Evolutionary conservation across 2,888 invertebrate genomes (phyloP).

Genomic region (Platypus cylindrus): DNA sequence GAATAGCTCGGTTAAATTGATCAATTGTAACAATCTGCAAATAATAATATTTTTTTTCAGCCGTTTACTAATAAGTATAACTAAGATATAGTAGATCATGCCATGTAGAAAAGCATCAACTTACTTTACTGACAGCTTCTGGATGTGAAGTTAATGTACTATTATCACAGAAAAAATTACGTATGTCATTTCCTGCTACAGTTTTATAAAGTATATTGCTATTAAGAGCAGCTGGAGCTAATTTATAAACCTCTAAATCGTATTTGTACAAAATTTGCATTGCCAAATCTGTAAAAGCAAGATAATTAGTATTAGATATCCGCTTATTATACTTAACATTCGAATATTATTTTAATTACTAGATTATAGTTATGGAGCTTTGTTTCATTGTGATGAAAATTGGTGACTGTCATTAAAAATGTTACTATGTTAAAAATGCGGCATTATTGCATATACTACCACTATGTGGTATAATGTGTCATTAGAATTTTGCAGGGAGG

Average conservation of each 20-base stretch:
- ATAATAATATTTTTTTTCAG: not conserved
- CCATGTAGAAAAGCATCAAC: too few species aligned
- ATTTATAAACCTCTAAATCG: not conserved
- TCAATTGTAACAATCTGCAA: not conserved
- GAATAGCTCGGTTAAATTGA: constrained; percentile 2
- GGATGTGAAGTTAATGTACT: not conserved
- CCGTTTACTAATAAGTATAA: not conserved
- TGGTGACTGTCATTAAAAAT: too few species aligned
- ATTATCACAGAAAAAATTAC: not conserved
- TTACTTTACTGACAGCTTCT: not conserved
- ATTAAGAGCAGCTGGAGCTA: not conserved
- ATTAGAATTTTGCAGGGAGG: too few species aligned
- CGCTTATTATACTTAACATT: too few species aligned
- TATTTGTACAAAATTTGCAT: not conserved
- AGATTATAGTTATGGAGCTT: too few species aligned
- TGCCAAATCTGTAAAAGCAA: not conserved
- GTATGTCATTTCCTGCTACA: not conserved
- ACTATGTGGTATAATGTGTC: too few species aligned
- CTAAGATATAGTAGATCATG: too few species aligned
- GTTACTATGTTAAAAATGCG: too few species aligned
- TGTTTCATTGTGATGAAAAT: too few species aligned
- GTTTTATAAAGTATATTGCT: not conserved
- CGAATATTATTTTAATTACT: too few species aligned
- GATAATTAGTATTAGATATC: too few species aligned
- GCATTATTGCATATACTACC: too few species aligned